Evolutionary conservation across 2,888 invertebrate genomes (phyloP), one percentile per base, ranked within the genome.

Genomic region (Baccha elongata): DNA sequence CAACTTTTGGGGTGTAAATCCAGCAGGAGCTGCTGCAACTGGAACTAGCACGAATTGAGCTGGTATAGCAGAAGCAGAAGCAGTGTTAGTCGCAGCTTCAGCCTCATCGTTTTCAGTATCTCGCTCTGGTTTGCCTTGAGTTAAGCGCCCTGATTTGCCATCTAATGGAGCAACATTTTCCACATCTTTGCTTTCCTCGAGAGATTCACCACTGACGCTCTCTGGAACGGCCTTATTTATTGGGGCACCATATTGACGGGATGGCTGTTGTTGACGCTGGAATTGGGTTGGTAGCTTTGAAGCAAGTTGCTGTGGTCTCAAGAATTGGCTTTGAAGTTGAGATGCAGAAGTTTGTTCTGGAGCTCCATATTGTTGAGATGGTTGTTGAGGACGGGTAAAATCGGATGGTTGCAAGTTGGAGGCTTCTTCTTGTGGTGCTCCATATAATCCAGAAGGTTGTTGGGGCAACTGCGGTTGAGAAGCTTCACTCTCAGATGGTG

Each of bases 71-170:
- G 62, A 8, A 7, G 23, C 19, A 6, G 64, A 48, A 7, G 64
- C n/a, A 37, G 72, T 13, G 7, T 62, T 21, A 13, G 11, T 42
- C 0, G 48, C 62, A 4, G 71, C 48, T 37, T 83, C 83, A 1
- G 78, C 32, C 32, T 83, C 83, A 7, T 83, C 83, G 7, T 78
- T 83, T 13, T 83, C 83, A 0, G 73, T 83, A 13, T 83, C 83
- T 8, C 78, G 32, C 17, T 71, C 46, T 1, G 52, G 23, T 17
- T 37, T 75, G 17, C 67, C 71, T 52, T 83, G 72, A 8, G 83
- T 78, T 44, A 83, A 32, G 8, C 73, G 83, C 4, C 72, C 53
- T 1, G 78, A 26, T 26, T 78, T 73, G 2, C 35, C 62, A 7
- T 72, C 53, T 1, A 48, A 55, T 3, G 78, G 53, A 17, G 55